phyloP scores from a whole-genome alignment of 1,140 invertebrate genomes.

The Helicorthomorpha holstii region DNA sequence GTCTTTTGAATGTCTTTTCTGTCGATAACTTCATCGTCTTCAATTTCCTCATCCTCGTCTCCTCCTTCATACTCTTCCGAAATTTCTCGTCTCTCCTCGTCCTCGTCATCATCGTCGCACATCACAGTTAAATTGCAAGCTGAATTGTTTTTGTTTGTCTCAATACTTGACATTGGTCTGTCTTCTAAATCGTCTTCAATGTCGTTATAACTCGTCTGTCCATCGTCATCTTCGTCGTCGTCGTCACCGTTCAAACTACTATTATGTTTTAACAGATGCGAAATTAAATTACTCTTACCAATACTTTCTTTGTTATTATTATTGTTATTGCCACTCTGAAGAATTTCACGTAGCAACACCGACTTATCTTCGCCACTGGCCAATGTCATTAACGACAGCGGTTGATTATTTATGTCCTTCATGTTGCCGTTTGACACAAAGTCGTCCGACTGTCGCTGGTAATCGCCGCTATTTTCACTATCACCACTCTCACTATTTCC shows the following conservation, averaged over 20 bases:
- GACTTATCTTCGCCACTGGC: slow-evolving; percentile 21
- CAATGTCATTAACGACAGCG: too few relatives aligned
- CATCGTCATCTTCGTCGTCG: not conserved
- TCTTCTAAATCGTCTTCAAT: too few relatives aligned
- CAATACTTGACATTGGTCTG: too few relatives aligned
- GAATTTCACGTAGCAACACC: slow-evolving; percentile 28
- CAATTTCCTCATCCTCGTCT: slow-evolving; percentile 13
- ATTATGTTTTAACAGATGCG: slow-evolving; percentile 6
- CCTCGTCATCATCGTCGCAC: slow-evolving; percentile 23
- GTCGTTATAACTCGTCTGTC: not conserved
- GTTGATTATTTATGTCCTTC: too few relatives aligned
- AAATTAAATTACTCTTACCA: slow-evolving; percentile 13
- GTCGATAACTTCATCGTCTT: slow-evolving; percentile 27
- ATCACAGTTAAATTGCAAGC: slow-evolving; percentile 4
- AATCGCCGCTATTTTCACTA: slow-evolving; percentile 12
- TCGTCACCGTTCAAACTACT: slow-evolving; percentile 4
- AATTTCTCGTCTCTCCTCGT: slow-evolving; percentile 13
- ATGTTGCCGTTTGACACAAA: too few relatives aligned
- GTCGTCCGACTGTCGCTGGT: slow-evolving; percentile 11
- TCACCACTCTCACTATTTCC: slow-evolving; percentile 13
- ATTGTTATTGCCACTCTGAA: slow-evolving; percentile 21
- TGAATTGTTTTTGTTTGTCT: not conserved
- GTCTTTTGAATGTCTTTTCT: slow-evolving; percentile 30
- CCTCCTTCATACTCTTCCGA: slow-evolving; percentile 17
- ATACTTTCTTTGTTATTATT: slow-evolving; percentile 10